phyloP scores from a whole-genome alignment of 2,113 vertebrate species.

The Phainopepla nitens region DNA sequence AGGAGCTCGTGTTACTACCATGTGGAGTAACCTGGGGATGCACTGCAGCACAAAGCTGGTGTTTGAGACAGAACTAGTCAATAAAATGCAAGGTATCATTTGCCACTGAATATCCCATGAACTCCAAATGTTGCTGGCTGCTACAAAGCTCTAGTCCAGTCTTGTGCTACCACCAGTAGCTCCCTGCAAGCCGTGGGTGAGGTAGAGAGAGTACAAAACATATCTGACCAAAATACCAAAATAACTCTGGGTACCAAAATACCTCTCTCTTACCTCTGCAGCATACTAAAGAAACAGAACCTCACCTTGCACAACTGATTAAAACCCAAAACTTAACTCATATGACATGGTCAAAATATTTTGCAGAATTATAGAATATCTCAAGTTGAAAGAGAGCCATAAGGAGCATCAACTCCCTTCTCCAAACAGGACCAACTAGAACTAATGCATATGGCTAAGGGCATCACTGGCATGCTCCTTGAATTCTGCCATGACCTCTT shows the following conservation, averaged over 20 bases:
- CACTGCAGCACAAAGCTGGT: not conserved
- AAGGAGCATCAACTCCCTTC: not conserved
- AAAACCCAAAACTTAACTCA: not conserved
- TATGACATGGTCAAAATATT: not conserved
- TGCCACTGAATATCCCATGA: not conserved
- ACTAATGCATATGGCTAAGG: not conserved
- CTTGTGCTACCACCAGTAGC: not conserved
- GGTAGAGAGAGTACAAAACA: not conserved
- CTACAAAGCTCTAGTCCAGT: not conserved
- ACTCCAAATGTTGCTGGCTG: not conserved
- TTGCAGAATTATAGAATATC: not conserved
- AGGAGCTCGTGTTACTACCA: not conserved
- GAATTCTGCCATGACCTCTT: not conserved
- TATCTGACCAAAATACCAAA: rapidly evolving
- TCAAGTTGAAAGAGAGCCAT: not conserved
- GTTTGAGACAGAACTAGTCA: not conserved
- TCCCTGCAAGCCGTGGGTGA: not conserved
- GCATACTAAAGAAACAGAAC: not conserved
- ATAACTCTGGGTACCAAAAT: not conserved
- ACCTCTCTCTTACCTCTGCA: not conserved
- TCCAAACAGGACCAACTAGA: not conserved
- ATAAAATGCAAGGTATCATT: not conserved
- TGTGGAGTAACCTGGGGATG: not conserved
- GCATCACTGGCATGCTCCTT: not conserved
- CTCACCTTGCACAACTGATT: not conserved